These are phyloP conservation scores for Salticus scenicus DNA, from an alignment of 2,888 invertebrate species.

Conservation along the genomic window DNA sequence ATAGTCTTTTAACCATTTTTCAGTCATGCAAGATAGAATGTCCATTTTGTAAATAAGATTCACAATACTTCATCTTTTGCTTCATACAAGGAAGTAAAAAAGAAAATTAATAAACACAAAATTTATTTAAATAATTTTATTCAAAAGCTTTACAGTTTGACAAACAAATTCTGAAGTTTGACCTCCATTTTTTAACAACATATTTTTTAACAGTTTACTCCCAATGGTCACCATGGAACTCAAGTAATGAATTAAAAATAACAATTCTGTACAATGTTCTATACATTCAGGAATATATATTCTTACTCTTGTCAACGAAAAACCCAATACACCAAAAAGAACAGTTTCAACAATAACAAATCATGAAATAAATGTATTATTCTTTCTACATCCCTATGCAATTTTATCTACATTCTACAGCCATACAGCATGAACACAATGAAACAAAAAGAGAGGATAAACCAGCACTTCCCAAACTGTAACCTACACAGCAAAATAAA, in stretches of 20 bases:
- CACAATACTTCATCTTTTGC: too few relatives aligned
- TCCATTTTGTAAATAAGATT: too few relatives aligned
- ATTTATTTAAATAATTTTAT: slow-evolving; percentile 1
- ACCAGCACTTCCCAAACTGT: too few relatives aligned
- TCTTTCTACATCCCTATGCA: not conserved
- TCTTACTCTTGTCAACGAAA: slow-evolving; percentile 5
- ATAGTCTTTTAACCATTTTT: too few relatives aligned
- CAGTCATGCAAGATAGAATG: too few relatives aligned
- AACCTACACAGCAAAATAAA: too few relatives aligned
- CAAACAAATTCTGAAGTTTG: not conserved
- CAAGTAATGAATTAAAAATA: slow-evolving; percentile 11
- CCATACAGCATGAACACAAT: slow-evolving; percentile 9
- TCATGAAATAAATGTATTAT: slow-evolving; percentile 24
- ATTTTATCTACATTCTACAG: not conserved
- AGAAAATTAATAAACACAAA: not conserved
- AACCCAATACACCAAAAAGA: slow-evolving; percentile 52
- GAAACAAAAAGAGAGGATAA: not conserved
- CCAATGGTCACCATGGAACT: not conserved
- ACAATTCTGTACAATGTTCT: slow-evolving; percentile 65
- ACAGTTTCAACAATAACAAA: slow-evolving; percentile 29
- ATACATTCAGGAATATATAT: slow-evolving; percentile 41
- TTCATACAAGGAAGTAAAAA: too few relatives aligned
- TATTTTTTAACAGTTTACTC: not conserved
- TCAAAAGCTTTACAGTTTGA: not conserved
- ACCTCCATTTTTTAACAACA: not conserved